These are phyloP conservation scores for Coreoperca whiteheadi DNA, from an alignment of 2,113 vertebrate genomes.

Conservation along the genomic window DNA sequence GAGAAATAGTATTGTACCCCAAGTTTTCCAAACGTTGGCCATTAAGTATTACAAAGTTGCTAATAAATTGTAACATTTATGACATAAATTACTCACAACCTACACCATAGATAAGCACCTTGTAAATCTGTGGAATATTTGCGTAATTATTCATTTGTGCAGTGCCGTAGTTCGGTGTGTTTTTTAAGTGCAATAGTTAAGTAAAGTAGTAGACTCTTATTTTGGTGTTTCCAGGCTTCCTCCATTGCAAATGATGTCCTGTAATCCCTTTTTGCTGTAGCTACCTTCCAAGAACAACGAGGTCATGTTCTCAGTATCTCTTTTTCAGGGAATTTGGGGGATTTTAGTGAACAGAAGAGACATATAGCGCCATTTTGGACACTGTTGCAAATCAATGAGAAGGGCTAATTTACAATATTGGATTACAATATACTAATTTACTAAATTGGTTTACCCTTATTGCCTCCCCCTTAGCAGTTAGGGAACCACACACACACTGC, in stretches of 20 bases:
- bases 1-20: too few species aligned
- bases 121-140: not conserved
- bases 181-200: not conserved
- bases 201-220: not conserved
- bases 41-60: not conserved
- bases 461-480: not conserved
- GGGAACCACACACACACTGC: not conserved
- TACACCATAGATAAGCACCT: conserved; percentile 5
- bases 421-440: conserved; percentile 2
- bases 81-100: not conserved
- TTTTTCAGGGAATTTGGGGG: not conserved
- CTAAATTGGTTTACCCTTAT: not conserved
- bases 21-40: not conserved
- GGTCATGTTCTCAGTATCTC: not conserved
- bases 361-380: not conserved
- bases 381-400: not conserved
- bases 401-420: not conserved
- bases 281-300: not conserved
- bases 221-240: not conserved
- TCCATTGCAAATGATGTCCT: not conserved
- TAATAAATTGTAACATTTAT: not conserved
- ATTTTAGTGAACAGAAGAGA: not conserved
- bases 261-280: conserved; percentile 15
- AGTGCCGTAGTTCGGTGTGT: not conserved
- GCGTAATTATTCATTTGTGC: not conserved